Evolutionary conservation across 1,140 invertebrate genomes (phyloP).

Genomic region (Campoletis sonorensis): DNA sequence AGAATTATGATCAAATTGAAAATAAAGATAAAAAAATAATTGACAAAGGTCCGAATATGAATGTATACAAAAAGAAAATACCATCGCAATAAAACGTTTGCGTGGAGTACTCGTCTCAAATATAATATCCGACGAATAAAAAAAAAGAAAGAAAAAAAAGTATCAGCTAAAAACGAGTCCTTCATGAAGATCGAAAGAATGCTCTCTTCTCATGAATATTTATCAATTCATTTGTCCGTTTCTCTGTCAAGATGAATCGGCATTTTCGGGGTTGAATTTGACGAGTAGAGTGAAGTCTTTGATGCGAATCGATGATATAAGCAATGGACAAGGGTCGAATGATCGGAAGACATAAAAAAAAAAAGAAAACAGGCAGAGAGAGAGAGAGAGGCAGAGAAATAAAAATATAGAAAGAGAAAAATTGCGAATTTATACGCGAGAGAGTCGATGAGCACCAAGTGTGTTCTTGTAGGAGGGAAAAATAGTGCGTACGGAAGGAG

Average conservation of each 20-base stretch:
- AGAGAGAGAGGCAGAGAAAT: background rate
- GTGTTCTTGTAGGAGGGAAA: background rate
- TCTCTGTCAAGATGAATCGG: background rate
- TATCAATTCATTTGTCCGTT: background rate
- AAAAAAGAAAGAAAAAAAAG: background rate
- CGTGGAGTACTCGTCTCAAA: background rate
- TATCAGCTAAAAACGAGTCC: background rate
- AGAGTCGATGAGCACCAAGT: background rate
- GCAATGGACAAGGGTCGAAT: background rate
- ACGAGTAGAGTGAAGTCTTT: background rate
- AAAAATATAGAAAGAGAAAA: background rate
- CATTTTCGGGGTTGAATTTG: slow-evolving; percentile 8
- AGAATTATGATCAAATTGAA: too few species aligned
- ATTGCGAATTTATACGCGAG: slow-evolving; percentile 13
- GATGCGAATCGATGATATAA: slow-evolving; percentile 11
- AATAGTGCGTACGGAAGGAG: slow-evolving; percentile 26
- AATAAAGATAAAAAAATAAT: too few species aligned
- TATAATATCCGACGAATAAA: background rate
- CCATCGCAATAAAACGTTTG: too few species aligned
- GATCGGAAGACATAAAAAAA: background rate
- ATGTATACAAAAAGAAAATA: too few species aligned
- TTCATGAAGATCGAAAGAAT: background rate
- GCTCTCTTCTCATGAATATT: background rate
- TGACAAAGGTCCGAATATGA: too few species aligned
- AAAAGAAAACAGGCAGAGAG: background rate